A percentile compares a stretch with the other conserved stretches of the same genome.
Conservation (phyloP, 2,113 vertebrate genomes). For the Trichomycterus rosablanca region DNA sequence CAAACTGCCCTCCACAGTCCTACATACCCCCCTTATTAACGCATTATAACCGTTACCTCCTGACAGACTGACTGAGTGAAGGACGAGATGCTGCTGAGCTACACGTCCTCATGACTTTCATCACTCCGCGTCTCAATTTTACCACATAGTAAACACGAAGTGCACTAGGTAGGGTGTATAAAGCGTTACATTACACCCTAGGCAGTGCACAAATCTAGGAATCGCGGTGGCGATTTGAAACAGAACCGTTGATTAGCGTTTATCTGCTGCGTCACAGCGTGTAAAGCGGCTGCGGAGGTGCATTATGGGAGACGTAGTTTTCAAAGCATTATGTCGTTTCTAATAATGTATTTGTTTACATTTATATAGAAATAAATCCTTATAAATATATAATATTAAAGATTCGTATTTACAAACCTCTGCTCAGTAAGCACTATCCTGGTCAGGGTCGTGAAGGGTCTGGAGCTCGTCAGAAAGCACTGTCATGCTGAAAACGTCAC, state of each 20-base stretch:
- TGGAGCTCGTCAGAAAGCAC: too few species aligned
- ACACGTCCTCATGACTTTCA: not conserved
- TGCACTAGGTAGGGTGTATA: not conserved
- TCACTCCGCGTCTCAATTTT: not conserved
- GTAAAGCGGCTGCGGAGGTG: constrained; percentile 3
- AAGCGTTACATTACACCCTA: not conserved
- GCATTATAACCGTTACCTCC: too few species aligned
- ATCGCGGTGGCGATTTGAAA: not conserved
- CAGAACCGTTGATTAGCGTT: not conserved
- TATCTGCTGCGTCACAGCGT: constrained; percentile 32
- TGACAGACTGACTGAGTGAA: not conserved
- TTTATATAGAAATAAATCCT: too few species aligned
- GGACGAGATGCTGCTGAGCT: not conserved
- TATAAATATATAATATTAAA: too few species aligned
- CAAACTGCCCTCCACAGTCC: constrained; percentile 1
- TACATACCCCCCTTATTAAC: not conserved
- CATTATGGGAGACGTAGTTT: constrained; percentile 58
- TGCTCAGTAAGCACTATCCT: too few species aligned
- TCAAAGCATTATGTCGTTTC: too few species aligned
- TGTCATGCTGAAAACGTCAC: too few species aligned
- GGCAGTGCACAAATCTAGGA: not conserved
- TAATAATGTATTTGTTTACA: too few species aligned
- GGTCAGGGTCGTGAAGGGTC: too few species aligned
- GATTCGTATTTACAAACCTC: too few species aligned
- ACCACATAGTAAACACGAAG: not conserved